phyloP scores from a whole-genome alignment of 2,797 vertebrate genomes.

The Lepilemur ruficaudatus region DNA sequence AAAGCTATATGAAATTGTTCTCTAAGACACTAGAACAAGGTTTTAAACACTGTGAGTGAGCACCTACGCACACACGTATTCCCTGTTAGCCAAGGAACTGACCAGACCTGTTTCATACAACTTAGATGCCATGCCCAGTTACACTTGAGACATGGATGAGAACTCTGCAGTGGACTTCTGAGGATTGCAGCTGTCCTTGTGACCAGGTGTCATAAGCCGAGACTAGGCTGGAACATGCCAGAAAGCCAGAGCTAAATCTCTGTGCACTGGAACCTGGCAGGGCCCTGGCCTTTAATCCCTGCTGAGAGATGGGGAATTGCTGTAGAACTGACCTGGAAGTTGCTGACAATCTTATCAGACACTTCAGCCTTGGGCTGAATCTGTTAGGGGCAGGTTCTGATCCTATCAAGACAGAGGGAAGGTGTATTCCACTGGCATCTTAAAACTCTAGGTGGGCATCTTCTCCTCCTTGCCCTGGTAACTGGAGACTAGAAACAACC shows the following conservation, averaged over 20 bases:
- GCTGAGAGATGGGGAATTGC: neutral
- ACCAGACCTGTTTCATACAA: neutral
- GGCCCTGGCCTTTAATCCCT: neutral
- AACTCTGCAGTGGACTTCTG: neutral
- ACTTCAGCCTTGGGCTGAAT: neutral
- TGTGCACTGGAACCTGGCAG: neutral
- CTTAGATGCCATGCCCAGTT: neutral
- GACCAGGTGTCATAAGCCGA: neutral
- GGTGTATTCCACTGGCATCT: neutral
- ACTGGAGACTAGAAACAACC: neutral
- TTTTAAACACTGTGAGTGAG: neutral
- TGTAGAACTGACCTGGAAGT: neutral
- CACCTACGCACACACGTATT: neutral
- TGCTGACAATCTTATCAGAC: slow-evolving; percentile 11
- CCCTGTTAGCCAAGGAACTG: neutral
- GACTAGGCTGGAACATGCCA: neutral
- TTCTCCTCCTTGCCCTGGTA: neutral
- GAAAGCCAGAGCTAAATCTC: neutral
- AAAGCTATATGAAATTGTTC: neutral
- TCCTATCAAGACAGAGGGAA: neutral
- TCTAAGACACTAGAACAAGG: neutral
- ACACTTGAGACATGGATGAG: neutral
- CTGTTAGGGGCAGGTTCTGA: neutral
- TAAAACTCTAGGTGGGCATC: neutral
- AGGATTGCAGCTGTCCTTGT: neutral